Conservation (phyloP, 2,888 invertebrate genomes). For the Nesidiocoris tenuis region DNA sequence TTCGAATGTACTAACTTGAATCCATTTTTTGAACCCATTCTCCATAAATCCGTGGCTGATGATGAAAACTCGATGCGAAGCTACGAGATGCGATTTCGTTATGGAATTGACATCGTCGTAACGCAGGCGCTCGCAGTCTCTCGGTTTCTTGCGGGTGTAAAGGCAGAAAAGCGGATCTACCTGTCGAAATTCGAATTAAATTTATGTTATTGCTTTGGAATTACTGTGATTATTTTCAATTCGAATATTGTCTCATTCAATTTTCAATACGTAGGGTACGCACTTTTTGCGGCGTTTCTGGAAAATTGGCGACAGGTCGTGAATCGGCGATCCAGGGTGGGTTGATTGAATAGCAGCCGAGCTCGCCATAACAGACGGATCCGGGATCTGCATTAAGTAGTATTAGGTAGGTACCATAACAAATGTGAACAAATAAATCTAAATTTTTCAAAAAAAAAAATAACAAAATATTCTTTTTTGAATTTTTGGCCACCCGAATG, state of each 20-base stretch:
- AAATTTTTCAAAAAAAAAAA: no score
- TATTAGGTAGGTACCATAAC: not conserved
- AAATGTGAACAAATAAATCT: no score
- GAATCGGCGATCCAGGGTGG: slow-evolving; percentile 75
- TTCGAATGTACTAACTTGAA: slow-evolving; percentile 57
- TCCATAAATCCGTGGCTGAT: slow-evolving; percentile 87
- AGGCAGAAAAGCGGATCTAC: slow-evolving; percentile 62
- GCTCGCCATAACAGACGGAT: slow-evolving; percentile 70
- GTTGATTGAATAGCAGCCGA: slow-evolving; percentile 77
- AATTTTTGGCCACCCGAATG: no score
- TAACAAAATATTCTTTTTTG: no score
- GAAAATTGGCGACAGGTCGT: slow-evolving; percentile 77
- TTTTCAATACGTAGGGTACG: no score
- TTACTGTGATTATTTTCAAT: no score
- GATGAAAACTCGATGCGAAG: slow-evolving; percentile 67
- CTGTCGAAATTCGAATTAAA: slow-evolving; percentile 9
- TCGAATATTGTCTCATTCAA: no score
- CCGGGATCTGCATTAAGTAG: slow-evolving; percentile 45
- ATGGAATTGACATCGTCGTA: slow-evolving; percentile 68
- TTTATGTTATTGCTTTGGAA: no score
- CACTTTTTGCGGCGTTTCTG: slow-evolving; percentile 66
- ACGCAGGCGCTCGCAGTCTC: slow-evolving; percentile 61
- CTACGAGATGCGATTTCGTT: slow-evolving; percentile 63
- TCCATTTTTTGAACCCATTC: slow-evolving; percentile 78
- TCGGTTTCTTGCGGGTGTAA: slow-evolving; percentile 59